phyloP scores from a whole-genome alignment of 1,140 invertebrate genomes.

The Mizuhopecten yessoensis region DNA sequence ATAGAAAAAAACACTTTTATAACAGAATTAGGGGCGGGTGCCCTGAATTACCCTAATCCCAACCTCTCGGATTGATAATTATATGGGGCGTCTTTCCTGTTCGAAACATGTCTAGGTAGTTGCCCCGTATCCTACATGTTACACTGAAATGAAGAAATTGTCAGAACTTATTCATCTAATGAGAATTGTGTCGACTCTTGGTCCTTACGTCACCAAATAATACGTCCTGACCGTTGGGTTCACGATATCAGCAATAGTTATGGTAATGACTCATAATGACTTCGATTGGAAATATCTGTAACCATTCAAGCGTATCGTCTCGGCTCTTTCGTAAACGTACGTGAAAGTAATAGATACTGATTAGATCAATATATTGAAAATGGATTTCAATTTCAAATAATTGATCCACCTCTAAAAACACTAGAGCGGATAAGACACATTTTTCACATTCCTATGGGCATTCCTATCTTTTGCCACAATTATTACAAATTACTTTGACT shows the following conservation, averaged over 20 bases:
- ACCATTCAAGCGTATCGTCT: not conserved
- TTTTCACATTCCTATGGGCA: not conserved
- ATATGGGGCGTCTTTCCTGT: no score
- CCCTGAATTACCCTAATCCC: no score
- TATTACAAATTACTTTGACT: not conserved
- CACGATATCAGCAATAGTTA: not conserved
- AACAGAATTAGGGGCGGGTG: no score
- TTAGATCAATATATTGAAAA: not conserved
- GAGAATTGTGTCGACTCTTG: no score
- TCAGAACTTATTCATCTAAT: no score
- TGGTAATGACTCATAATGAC: not conserved
- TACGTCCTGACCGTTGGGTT: not conserved
- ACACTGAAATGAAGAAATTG: no score
- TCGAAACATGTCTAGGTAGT: no score
- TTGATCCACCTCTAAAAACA: not conserved
- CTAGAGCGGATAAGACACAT: not conserved
- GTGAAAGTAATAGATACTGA: not conserved
- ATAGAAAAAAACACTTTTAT: no score
- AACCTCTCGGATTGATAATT: no score
- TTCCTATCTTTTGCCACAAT: not conserved
- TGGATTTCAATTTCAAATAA: slow-evolving; percentile 27
- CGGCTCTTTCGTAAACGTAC: not conserved
- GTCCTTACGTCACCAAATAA: no score
- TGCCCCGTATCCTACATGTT: no score
- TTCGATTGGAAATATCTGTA: not conserved